These are phyloP conservation scores for Mormyrops attenuatus DNA, from an alignment of 2,797 vertebrate species.

Conservation along the genomic window DNA sequence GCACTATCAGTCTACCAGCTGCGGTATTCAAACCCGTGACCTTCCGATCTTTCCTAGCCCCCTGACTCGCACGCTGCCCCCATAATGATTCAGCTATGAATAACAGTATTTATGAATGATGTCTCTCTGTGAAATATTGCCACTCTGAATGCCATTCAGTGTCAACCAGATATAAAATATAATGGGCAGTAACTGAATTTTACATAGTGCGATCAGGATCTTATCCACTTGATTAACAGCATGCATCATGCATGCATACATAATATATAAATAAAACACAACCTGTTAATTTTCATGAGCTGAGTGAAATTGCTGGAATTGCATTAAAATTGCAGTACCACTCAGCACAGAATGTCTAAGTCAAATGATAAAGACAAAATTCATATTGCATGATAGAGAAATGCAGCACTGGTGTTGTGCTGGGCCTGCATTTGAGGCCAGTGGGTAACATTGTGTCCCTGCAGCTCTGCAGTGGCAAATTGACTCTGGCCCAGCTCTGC, in stretches of 20 bases:
- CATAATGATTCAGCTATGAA: constrained; percentile 4
- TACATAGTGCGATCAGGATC: not conserved
- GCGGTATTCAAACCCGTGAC: not conserved
- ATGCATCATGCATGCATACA: not conserved
- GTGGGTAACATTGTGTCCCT: not conserved
- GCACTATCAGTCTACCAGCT: not conserved
- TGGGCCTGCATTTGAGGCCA: not conserved
- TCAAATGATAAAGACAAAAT: not conserved
- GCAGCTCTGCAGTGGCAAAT: not conserved
- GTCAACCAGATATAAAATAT: not conserved
- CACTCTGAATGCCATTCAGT: not conserved
- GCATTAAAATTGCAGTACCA: not conserved
- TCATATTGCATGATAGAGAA: not conserved
- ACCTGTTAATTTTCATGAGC: constrained; percentile 8
- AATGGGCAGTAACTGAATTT: not conserved
- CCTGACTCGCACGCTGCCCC: not conserved
- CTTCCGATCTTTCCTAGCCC: not conserved
- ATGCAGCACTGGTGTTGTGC: not conserved
- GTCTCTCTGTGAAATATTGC: not conserved
- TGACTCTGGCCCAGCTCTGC: not conserved
- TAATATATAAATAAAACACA: not conserved
- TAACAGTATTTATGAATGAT: constrained; percentile 17
- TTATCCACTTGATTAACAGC: not conserved
- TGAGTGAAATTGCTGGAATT: not conserved
- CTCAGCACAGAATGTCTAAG: not conserved